phyloP scores from a whole-genome alignment of 2,888 invertebrate genomes.

The Zootermopsis nevadensis region DNA sequence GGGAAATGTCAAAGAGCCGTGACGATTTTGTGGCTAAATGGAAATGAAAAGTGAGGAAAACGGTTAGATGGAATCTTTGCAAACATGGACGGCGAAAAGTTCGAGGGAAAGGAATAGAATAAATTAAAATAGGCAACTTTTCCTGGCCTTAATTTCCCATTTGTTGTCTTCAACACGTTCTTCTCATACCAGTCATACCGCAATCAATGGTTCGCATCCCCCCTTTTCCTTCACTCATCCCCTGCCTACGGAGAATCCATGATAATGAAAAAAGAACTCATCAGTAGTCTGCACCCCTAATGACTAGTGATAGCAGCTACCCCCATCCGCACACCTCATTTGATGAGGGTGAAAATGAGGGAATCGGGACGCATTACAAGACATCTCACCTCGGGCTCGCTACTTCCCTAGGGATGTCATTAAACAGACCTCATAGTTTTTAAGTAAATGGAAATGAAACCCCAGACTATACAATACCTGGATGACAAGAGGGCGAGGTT shows the following conservation, averaged over 20 bases:
- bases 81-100: not conserved
- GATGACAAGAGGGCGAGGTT: not conserved
- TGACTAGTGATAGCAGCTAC: conserved; percentile 35
- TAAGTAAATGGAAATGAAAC: conserved; percentile 7
- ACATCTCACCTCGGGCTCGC: not conserved
- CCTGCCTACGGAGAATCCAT: not conserved
- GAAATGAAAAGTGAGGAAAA: not conserved
- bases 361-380: conserved; percentile 16
- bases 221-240: not conserved
- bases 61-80: not conserved
- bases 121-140: not conserved
- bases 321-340: conserved; percentile 11
- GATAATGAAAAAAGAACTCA: conserved; percentile 35
- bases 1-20: not conserved
- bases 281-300: conserved; percentile 16
- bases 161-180: not conserved
- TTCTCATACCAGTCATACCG: not conserved
- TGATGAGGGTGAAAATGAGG: conserved; percentile 23
- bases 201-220: conserved; percentile 24
- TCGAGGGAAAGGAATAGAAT: not conserved
- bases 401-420: conserved; percentile 5
- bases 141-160: conserved; percentile 10
- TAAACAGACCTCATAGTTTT: conserved; percentile 18
- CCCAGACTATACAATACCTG: not conserved
- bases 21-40: not conserved